Percentiles rank a stretch among this genome's conserved stretches.
These are phyloP conservation scores for Passer montanus DNA, from an alignment of 2,113 vertebrate genomes.

Conservation along the genomic window DNA sequence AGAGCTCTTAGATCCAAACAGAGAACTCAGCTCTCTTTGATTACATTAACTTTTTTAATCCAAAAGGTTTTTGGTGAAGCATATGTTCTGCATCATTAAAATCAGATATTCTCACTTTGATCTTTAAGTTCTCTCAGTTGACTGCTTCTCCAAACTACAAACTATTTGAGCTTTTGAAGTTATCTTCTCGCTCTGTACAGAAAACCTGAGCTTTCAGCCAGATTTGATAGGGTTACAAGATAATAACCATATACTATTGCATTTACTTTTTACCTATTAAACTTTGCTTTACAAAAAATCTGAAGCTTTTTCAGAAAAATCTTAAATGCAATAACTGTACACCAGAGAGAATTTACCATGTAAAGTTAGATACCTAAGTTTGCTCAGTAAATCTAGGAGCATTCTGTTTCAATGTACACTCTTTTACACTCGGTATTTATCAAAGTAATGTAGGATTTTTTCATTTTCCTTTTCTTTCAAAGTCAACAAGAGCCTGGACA, in stretches of 20 bases:
- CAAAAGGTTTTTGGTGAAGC: constrained; percentile 69
- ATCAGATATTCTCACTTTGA: constrained; percentile 75
- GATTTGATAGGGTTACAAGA: constrained; percentile 68
- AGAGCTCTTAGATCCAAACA: constrained; percentile 54
- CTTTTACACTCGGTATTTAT: background rate
- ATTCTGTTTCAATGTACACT: background rate
- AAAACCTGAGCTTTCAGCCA: constrained; percentile 60
- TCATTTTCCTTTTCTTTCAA: background rate
- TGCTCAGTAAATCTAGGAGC: background rate
- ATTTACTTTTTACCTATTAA: constrained; percentile 25
- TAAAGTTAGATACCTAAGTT: background rate
- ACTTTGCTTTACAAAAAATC: background rate
- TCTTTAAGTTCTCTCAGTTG: constrained; percentile 70
- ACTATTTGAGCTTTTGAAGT: constrained; percentile 71
- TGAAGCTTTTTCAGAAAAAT: background rate
- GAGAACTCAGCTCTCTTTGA: constrained; percentile 64
- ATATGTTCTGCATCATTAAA: constrained; percentile 78
- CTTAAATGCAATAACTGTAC: background rate
- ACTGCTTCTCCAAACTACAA: constrained; percentile 69
- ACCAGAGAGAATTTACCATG: background rate
- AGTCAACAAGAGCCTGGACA: background rate
- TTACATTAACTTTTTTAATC: constrained; percentile 71
- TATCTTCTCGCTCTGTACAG: constrained; percentile 60
- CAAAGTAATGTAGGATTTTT: background rate
- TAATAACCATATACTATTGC: constrained; percentile 49